Evolutionary conservation across 2,113 vertebrate species (phyloP), one percentile per base, ranked within the genome.

Genomic region (Zosterops japonicus): DNA sequence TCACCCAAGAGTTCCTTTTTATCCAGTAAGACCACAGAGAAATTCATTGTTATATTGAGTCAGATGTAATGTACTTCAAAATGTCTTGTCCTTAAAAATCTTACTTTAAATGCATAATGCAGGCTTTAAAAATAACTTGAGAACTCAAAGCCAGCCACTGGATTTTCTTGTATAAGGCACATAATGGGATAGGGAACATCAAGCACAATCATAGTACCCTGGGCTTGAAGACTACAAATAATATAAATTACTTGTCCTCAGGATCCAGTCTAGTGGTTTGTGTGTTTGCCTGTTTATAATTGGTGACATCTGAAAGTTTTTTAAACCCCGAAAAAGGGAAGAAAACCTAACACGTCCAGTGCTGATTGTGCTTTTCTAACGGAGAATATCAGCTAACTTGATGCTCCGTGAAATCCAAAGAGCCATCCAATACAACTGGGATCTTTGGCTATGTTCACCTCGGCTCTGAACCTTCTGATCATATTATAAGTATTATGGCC

Each of bases 11-110:
- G 50, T 91, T 91, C 78, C 68, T 89, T 95, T 91, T 94, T 83
- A 92, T 95, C 87, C 93, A 80, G 63, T 85, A 72, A 84, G 96
- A 95, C 93, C 65, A 72, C 69, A 97, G 94, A 95, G 80, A 96
- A 96, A 96, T 92, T 94, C 60, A 93, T 93, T 92, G 88, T 83
- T 93, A 85, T 8, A 78, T 89, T 95, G 87, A 95, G 91, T 95
- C 90, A 93, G 63, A 72, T 80, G 57, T 79, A 88, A 87, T 97
- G 86, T 76, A 89, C 91, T 92, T 91, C 96, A 94, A 90, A 90
- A 88, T 93, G 78, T 79, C 89, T 93, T 94, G 65, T 95, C 93
- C 91, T 91, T 91, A 93, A 49, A 79, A 64, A 83, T 92, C 52
- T 96, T 95, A 84, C 50, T 80, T 76, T 93, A 83, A 95, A 93